Evolutionary conservation across 1,140 invertebrate genomes (phyloP), one percentile per base, ranked within the genome.

Genomic region (Magallana gigas): DNA sequence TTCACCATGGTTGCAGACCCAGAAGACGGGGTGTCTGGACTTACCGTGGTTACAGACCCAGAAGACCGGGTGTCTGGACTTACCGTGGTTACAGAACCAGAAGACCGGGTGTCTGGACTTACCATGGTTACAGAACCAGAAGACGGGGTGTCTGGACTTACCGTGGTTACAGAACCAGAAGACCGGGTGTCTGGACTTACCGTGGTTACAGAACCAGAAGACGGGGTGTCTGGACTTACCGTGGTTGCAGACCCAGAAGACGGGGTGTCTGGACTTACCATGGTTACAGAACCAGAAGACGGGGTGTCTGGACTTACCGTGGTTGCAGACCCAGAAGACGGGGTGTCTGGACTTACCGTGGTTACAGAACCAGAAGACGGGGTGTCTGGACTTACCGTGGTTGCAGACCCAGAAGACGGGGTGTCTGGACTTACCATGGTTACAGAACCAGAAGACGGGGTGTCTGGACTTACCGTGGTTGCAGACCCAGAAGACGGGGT

Each of bases 401-500:
- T 23, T 23, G 0, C 94, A 95, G 2, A 93, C 88, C 94, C 94
- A 95, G 89, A 94, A 95, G 9, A 91, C 90, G 29, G 94, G 94
- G 85, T 95, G 94, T 14, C 86, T 91, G 1, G 93, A 92, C 76
- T 94, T 23, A 23, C 0, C 23, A 0, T 23, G 23, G 23, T 23
- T 23, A 23, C 94, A 95, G 2, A 93, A 88, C 94, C 94, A 95
- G 89, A 94, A 95, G 9, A 91, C 90, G 29, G 94, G 94, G 85
- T 95, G 94, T 14, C 86, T 91, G 1, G 92, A 92, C 76, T 94
- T 23, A 23, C 23, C 23, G 0, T 23, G 23, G 23, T 23, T 23
- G 0, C 94, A 95, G 2, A 93, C 88, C 94, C 94, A 95, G 89
- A 94, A 95, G 9, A 91, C 90, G 23, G 94, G 23, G 23, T 23